phyloP scores from a whole-genome alignment of 2,888 invertebrate genomes.

The Eugnorisma glareosa region DNA sequence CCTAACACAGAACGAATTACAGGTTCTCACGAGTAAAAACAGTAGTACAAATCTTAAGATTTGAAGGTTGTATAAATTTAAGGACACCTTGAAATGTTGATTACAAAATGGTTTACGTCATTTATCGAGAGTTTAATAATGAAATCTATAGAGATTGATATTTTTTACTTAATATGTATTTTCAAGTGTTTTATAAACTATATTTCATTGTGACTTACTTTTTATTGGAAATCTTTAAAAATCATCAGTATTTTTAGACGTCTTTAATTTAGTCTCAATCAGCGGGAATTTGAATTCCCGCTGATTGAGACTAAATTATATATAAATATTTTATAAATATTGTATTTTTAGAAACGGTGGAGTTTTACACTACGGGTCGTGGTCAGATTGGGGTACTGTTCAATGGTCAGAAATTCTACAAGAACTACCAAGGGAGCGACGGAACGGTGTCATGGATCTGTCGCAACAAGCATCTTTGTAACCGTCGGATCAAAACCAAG shows the following conservation, averaged over 20 bases:
- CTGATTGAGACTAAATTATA: no score
- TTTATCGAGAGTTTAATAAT: no score
- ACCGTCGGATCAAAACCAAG: slow-evolving; percentile 56
- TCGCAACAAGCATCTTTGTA: slow-evolving; percentile 59
- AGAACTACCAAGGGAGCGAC: slow-evolving; percentile 65
- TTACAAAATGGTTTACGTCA: no score
- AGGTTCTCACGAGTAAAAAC: no score
- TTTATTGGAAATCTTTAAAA: background rate
- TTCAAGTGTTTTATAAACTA: no score
- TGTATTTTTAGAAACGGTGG: slow-evolving; percentile 33
- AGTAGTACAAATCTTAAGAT: no score
- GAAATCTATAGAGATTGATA: background rate
- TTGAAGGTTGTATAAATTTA: no score
- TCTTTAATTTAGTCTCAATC: background rate
- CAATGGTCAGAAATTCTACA: slow-evolving; percentile 66
- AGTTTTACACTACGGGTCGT: slow-evolving; percentile 63
- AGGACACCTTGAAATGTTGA: no score
- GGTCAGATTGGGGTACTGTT: slow-evolving; percentile 62
- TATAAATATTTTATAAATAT: background rate
- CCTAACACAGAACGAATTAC: no score
- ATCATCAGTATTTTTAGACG: background rate
- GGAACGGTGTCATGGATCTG: slow-evolving; percentile 65
- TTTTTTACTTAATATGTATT: background rate
- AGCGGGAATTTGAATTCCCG: background rate
- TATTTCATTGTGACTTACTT: background rate